Percentiles rank a stretch among this genome's conserved stretches.
Evolutionary conservation across 2,113 vertebrate genomes (phyloP).

Genomic region (Phyllopteryx taeniolatus): DNA sequence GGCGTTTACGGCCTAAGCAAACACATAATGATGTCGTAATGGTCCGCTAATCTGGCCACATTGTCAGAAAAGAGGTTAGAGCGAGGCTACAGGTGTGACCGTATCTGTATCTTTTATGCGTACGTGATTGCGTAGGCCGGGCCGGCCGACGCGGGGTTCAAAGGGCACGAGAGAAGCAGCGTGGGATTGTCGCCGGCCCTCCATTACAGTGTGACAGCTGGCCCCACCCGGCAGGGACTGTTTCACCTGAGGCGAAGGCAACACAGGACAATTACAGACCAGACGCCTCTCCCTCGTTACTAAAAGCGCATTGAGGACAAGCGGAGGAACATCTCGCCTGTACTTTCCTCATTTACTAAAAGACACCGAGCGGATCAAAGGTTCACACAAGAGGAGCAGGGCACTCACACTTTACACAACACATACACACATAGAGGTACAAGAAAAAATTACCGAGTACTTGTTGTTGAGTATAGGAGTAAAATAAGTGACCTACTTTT

Average conservation of each 20-base stretch:
- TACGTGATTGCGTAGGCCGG: conserved; percentile 29
- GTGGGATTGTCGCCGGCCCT: conserved; percentile 59
- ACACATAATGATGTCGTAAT: conserved; percentile 66
- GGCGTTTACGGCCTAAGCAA: conserved; percentile 51
- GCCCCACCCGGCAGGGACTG: conserved; percentile 48
- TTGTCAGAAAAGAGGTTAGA: conserved; percentile 51
- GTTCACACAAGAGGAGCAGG: conserved; percentile 48
- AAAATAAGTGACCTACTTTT: too few species aligned
- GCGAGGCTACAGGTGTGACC: conserved; percentile 61
- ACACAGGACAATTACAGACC: conserved; percentile 68
- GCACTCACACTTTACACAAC: not conserved
- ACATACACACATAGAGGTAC: not conserved
- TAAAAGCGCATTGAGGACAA: conserved; percentile 68
- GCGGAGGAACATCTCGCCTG: conserved; percentile 50
- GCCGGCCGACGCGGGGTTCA: conserved; percentile 35
- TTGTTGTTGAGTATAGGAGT: too few species aligned
- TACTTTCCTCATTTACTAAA: conserved; percentile 59
- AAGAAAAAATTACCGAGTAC: not conserved
- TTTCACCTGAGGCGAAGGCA: conserved; percentile 61
- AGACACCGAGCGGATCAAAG: conserved; percentile 64
- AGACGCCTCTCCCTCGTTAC: conserved; percentile 60
- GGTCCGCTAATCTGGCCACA: conserved; percentile 50
- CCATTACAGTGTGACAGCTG: conserved; percentile 45
- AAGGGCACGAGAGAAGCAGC: conserved; percentile 47
- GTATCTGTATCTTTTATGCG: conserved; percentile 29